Conservation (phyloP, 2,888 invertebrate genomes). For the Deroplatys truncata region DNA sequence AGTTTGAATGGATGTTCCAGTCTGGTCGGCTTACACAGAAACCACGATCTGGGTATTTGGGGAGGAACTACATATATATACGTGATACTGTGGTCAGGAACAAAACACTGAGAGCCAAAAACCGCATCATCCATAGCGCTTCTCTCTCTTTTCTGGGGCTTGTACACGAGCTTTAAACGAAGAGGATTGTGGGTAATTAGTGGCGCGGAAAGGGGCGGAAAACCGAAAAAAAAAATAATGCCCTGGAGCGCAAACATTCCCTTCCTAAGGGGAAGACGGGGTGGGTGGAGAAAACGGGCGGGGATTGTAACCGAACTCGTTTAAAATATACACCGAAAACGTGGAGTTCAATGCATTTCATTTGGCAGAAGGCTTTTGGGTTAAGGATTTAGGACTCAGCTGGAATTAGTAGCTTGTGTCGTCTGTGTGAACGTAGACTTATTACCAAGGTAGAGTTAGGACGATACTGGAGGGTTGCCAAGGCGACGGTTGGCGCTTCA, state of each 20-base stretch:
- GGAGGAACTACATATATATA: not conserved
- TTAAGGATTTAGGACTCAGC: constrained; percentile 5
- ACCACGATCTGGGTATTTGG: not conserved
- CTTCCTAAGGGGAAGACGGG: constrained; percentile 8
- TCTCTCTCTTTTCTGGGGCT: not conserved
- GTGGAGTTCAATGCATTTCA: constrained; percentile 14
- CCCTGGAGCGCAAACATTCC: not conserved
- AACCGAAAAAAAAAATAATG: not conserved
- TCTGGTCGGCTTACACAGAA: not conserved
- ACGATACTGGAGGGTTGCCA: not conserved
- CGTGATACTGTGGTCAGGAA: not conserved
- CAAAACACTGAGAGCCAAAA: not conserved
- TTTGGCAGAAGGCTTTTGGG: not conserved
- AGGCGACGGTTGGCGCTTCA: not conserved
- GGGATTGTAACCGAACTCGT: not conserved
- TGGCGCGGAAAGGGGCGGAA: not conserved
- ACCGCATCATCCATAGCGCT: not conserved
- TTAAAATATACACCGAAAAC: constrained; percentile 15
- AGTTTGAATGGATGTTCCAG: not conserved
- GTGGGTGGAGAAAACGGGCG: constrained; percentile 6
- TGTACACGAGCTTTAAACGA: constrained; percentile 12
- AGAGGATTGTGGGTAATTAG: constrained; percentile 12
- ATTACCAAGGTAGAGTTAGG: constrained; percentile 5
- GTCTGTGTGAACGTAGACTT: not conserved
- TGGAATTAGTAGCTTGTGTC: not conserved